Evolutionary conservation across 2,797 vertebrate genomes (phyloP), one percentile per base, ranked within the genome.

Genomic region (Acanthiza pusilla): DNA sequence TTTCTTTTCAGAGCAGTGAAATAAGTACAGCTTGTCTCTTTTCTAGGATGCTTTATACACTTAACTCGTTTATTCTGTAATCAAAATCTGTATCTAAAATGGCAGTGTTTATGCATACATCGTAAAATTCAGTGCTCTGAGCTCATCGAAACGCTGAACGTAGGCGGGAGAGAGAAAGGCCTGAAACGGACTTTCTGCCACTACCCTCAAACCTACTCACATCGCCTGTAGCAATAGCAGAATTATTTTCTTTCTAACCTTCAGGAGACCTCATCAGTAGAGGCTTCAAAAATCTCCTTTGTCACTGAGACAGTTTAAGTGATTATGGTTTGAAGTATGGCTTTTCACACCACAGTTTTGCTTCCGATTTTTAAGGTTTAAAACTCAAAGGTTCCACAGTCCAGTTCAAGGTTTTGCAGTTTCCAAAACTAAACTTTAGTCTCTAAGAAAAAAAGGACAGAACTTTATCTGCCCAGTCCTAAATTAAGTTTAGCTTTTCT

Each of bases 271-370:
- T 91, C 70, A 1, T 71, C 55, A 83, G 68, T 86, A 89, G 96
- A 95, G 70, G 84, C 53, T 94, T 88, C 87, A 73, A 77, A 92
- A 50, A 95, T 19, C 79, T 68, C 54, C 67, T 80, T 77, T 88
- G 89, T 96, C 95, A 94, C 93, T 80, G 94, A 97, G 96, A 95
- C 77, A 94, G 75, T 81, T 92, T 67, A 93, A 92, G 88, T 79
- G 88, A 76, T 91, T 88, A 82, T 25, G 11, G 86, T 95, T 94
- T 89, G 92, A 97, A 96, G 94, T 96, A 97, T 77, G 98, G 96
- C 92, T 97, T 97, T 96, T 95, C 89, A 96, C 88, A 97, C 90
- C 94, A 96, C 73, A 89, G 93, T 91, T 96, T 95, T 87, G 87
- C 75, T 94, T 97, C 83, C 1, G 55, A 96, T 88, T 96, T 93